phyloP scores from a whole-genome alignment of 1,140 invertebrate species.

The Drosophila saltans region DNA sequence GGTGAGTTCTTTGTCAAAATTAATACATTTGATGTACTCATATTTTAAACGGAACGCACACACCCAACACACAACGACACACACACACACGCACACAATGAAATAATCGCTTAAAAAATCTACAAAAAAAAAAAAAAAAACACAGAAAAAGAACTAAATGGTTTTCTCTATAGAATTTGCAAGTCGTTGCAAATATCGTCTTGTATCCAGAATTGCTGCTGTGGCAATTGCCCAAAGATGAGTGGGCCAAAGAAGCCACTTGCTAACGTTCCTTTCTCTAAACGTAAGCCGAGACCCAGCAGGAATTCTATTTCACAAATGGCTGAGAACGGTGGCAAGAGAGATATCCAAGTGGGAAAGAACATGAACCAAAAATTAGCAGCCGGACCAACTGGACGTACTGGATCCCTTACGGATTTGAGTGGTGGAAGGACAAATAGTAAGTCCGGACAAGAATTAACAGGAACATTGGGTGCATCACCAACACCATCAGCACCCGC shows the following conservation, averaged over 20 bases:
- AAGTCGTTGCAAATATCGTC: conserved; percentile 39
- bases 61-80: neutral
- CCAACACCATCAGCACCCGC: too few relatives aligned
- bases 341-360: neutral
- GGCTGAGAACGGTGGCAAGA: neutral
- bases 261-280: neutral
- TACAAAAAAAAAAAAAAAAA: too few relatives aligned
- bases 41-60: neutral
- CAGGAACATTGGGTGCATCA: neutral
- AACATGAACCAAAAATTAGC: neutral
- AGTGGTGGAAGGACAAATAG: neutral
- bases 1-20: conserved; percentile 61
- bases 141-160: conserved; percentile 8
- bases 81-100: neutral
- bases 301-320: neutral
- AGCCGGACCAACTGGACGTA: neutral
- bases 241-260: conserved; percentile 11
- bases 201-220: conserved; percentile 19
- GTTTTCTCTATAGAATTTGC: conserved; percentile 35
- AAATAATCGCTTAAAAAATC: conserved; percentile 12
- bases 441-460: neutral
- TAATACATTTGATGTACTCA: neutral
- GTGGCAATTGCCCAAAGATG: conserved; percentile 22
- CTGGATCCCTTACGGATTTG: neutral
- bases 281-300: neutral